Evolutionary conservation across 2,888 invertebrate species (phyloP).

Genomic region (Chydorus sphaericus): DNA sequence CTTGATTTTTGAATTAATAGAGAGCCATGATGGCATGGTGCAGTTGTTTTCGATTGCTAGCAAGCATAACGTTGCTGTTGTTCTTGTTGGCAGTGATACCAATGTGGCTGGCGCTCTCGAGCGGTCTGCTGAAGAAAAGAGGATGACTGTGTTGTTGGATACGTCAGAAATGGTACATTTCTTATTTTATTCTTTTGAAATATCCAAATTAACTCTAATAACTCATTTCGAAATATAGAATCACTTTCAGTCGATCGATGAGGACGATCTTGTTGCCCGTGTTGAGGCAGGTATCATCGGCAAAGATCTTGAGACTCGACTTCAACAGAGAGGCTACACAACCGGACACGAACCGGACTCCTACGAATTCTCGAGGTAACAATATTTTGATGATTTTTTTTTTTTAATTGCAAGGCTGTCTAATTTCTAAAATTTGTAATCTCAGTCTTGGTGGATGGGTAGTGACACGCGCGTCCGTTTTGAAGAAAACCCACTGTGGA

Average conservation of each 20-base stretch:
- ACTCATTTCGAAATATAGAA: conserved; percentile 37
- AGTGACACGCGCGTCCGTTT: conserved; percentile 86
- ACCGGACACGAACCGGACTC: conserved; percentile 97
- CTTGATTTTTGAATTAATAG: conserved; percentile 23
- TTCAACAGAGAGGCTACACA: conserved; percentile 62
- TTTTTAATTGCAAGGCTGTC: too few species aligned
- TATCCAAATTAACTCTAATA: too few species aligned
- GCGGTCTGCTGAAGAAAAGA: conserved; percentile 62
- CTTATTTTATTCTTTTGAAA: too few species aligned
- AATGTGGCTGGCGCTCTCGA: conserved; percentile 77
- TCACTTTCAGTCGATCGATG: conserved; percentile 82
- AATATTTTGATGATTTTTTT: too few species aligned
- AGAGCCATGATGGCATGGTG: conserved; percentile 63
- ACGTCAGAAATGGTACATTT: conserved; percentile 72
- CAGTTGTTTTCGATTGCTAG: conserved; percentile 60
- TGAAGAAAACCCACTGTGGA: conserved; percentile 98
- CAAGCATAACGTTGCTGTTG: conserved; percentile 58
- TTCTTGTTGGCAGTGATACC: conserved; percentile 91
- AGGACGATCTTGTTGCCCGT: conserved; percentile 61
- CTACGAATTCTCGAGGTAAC: conserved; percentile 78
- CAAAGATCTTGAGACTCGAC: conserved; percentile 78
- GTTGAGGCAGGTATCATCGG: conserved; percentile 86
- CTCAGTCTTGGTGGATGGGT: conserved; percentile 88
- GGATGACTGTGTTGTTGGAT: conserved; percentile 77
- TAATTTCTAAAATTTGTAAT: too few species aligned